Evolutionary conservation across 2,113 vertebrate species (phyloP), one percentile per base, ranked within the genome.

Genomic region (Macrotus californicus): DNA sequence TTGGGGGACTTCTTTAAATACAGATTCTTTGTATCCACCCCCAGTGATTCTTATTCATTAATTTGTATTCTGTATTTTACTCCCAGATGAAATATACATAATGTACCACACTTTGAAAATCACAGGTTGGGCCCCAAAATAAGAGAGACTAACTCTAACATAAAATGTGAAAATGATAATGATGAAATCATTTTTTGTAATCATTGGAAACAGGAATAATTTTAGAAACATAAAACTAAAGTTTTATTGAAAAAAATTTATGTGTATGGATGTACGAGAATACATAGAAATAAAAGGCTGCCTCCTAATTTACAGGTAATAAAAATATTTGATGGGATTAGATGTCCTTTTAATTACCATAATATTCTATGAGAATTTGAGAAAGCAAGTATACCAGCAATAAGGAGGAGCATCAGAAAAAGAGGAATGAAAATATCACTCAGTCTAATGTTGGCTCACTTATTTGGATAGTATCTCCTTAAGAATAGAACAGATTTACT

Each of bases 131-230:
- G 29, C 8, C 24, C 24, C 15, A 13, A 77, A 83, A 61, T 61
- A 87, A 52, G 21, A 81, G 5, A 77, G 22, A 90, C 16, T 36
- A 81, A 87, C 14, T 82, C n/a, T 83, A 96, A 72, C 8, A 31
- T 72, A 84, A 91, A 88, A 52, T 87, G 34, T 56, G 11, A 61
- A 87, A 69, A 59, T 94, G 22, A 34, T 90, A 73, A 64, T 14
- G 11, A 94, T 64, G 15, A 96, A 94, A 87, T 88, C 70, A 54
- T 31, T 93, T 77, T 77, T 77, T 56, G 13, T 29, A 83, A 91
- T 86, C 26, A 31, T 52, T 81, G 56, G 36, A 81, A 94, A 64
- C 6, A 72, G n/a, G 41, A 91, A 73, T 54, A 56, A 87, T 26
- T 87, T 92, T 19, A 66, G 46, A 67, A 75, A 75, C 43, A 72